Evolutionary conservation across 1,140 invertebrate species (phyloP), one percentile per base, ranked within the genome.

Genomic region (Vanessa atalanta): DNA sequence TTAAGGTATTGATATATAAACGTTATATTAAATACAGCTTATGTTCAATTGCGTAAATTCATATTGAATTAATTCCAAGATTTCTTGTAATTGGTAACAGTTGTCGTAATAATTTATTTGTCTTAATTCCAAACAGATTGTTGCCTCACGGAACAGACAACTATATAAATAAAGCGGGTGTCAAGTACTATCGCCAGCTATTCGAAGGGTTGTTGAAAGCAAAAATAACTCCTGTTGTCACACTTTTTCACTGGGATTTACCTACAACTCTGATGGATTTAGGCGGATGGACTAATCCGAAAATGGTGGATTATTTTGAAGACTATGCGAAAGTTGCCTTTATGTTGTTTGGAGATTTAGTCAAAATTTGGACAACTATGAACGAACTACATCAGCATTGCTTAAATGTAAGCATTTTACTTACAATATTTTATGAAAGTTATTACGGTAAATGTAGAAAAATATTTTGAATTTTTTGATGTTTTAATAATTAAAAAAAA

Each of bases 241-340:
- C 94, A 5, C 87, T 95, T 55, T 94, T 93, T 78, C 94, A 95
- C 77, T 95, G 94, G 92, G 95, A 95, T 83, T 82, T 94, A 70
- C 95, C 94, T 0, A 92, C 94, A 68, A 53, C 88, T 5, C 80
- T 95, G 2, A 93, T 95, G 90, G 93, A 94, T 4, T 81, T 95
- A 14, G 95, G 95, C 3, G 95, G 95, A 8, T 95, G 94, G 94
- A 85, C 87, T 0, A 95, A 95, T 83, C 87, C 91, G 3, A 81
- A 92, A 51, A 93, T 95, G 65, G 90, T 93, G 2, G 92, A 95
- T 68, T 94, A 93, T 90, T 96, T 95, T 75, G 93, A 92, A 67
- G 94, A 95, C 81, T 96, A 95, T 79, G 95, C 95, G 0, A 87
- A 93, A 72, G 76, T 96, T 5, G 89, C 94, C 1, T 94, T 95